Conservation (phyloP, 2,113 vertebrate genomes). For the Salvelinus namaycush region DNA sequence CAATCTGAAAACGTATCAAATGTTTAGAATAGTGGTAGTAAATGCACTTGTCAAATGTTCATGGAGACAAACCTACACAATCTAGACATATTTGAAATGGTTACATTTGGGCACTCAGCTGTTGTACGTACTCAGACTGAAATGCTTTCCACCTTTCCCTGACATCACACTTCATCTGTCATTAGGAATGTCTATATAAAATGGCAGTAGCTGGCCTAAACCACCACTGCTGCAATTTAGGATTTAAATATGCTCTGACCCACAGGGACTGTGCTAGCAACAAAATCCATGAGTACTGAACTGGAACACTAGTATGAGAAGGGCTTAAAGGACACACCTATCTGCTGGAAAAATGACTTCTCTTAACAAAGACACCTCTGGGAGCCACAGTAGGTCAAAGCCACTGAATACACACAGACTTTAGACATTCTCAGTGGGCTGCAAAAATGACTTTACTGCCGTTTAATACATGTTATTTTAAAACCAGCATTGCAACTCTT, state of each 20-base stretch:
- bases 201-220: background rate
- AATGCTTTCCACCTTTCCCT: background rate
- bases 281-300: background rate
- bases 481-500: constrained; percentile 70
- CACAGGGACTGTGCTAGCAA: background rate
- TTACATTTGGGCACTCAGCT: constrained; percentile 76
- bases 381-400: constrained; percentile 10
- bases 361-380: constrained; percentile 8
- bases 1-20: constrained; percentile 91
- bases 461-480: constrained; percentile 65
- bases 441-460: constrained; percentile 72
- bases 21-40: constrained; percentile 94
- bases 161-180: background rate
- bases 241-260: background rate
- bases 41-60: constrained; percentile 90
- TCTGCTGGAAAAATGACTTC: background rate
- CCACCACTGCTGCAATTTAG: background rate
- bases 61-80: constrained; percentile 82
- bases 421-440: constrained; percentile 62
- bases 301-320: constrained; percentile 2
- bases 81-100: constrained; percentile 80
- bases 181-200: constrained; percentile 11
- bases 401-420: constrained; percentile 51
- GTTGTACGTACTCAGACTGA: background rate
- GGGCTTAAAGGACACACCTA: background rate